These are phyloP conservation scores for Carpatolechia fugitivella DNA, from an alignment of 2,888 invertebrate species.

Conservation along the genomic window DNA sequence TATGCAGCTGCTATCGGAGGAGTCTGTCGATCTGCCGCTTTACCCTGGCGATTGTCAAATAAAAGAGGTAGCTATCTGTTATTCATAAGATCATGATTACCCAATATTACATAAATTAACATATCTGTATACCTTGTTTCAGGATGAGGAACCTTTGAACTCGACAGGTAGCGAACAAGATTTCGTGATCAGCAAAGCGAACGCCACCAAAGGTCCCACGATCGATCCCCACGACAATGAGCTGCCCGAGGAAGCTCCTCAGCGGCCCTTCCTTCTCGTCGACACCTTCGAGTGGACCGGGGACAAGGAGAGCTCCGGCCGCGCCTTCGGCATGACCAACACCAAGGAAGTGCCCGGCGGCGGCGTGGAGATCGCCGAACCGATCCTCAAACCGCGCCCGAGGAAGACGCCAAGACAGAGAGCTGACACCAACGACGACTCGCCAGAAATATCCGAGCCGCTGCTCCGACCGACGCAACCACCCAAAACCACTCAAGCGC, in stretches of 20 bases:
- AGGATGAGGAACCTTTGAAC: slow-evolving; percentile 48
- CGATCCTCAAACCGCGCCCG: slow-evolving; percentile 82
- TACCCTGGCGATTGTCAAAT: slow-evolving; percentile 88
- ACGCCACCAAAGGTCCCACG: slow-evolving; percentile 44
- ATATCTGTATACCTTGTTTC: slow-evolving; percentile 13
- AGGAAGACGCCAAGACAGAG: slow-evolving; percentile 76
- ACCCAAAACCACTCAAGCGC: slow-evolving; percentile 50
- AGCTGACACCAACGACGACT: slow-evolving; percentile 68
- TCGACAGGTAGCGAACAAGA: slow-evolving; percentile 41
- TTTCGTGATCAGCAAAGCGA: slow-evolving; percentile 34
- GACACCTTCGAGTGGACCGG: slow-evolving; percentile 76
- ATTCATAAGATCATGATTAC: no score
- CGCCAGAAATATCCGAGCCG: slow-evolving; percentile 83
- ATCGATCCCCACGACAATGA: slow-evolving; percentile 65
- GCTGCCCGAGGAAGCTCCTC: slow-evolving; percentile 60
- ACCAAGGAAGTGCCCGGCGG: slow-evolving; percentile 66
- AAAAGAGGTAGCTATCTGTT: slow-evolving; percentile 60
- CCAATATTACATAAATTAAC: neutral
- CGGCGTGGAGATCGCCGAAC: slow-evolving; percentile 84
- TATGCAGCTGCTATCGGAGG: slow-evolving; percentile 85
- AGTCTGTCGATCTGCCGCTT: slow-evolving; percentile 85
- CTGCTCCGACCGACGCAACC: slow-evolving; percentile 75
- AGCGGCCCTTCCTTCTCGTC: slow-evolving; percentile 56
- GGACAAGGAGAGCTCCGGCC: slow-evolving; percentile 71
- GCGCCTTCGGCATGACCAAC: slow-evolving; percentile 81